Evolutionary conservation across 2,797 vertebrate species (phyloP).

Genomic region (Premnoplex brunnescens): DNA sequence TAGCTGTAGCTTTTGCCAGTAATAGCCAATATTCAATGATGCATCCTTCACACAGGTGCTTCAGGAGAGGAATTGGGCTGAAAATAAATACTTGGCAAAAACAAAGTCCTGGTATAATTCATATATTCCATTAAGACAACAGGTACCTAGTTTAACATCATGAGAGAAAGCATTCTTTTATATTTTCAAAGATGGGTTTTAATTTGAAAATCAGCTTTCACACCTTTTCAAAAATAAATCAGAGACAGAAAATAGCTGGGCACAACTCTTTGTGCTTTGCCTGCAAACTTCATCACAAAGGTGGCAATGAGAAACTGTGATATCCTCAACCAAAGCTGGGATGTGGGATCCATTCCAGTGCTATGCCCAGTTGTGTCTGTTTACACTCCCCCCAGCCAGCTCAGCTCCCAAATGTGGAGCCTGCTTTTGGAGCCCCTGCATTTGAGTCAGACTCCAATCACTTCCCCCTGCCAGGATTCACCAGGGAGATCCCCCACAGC

Average conservation of each 20-base stretch:
- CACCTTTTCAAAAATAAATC: background rate
- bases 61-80: background rate
- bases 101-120: background rate
- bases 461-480: background rate
- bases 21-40: background rate
- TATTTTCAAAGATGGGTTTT: background rate
- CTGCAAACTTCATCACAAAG: background rate
- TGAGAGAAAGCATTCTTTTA: background rate
- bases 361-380: accelerated
- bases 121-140: background rate
- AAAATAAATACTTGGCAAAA: background rate
- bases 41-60: background rate
- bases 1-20: background rate
- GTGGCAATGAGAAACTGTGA: background rate
- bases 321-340: background rate
- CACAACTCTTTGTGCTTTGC: background rate
- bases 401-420: background rate
- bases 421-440: background rate
- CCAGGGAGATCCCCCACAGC: background rate
- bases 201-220: background rate
- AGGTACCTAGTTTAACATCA: background rate
- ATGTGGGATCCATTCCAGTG: background rate
- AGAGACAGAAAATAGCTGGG: background rate
- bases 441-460: background rate
- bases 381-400: background rate